Evolutionary conservation across 2,888 invertebrate species (phyloP), one percentile per base, ranked within the genome.

Genomic region (Athalia circularis): DNA sequence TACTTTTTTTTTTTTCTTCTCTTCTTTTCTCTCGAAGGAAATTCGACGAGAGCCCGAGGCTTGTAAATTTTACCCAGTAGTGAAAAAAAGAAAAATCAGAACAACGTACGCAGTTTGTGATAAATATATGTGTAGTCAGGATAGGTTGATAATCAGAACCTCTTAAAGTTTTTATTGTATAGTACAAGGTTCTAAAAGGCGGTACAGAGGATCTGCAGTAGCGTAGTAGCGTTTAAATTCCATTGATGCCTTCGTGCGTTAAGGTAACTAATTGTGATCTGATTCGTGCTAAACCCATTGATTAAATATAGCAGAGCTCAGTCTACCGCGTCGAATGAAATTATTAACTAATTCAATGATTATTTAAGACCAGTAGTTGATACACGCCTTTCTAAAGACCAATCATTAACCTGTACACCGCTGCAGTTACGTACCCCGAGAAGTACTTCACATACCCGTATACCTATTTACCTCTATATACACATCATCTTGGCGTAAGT

Each of bases 311-410:
- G 70, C 48, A 76, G 65, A 80, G 77, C 79, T 65, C 62, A 72
- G 80, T 79, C 59, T 80, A 72, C 59, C 62, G 75, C 29, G 50
- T 75, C 62, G 50, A 83, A 85, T 83, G 81, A 80, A 81, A 83
- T 81, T 80, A 64, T 79, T 75, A 77, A 59, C 79, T 79, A 84
- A 86, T 86, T 86, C 84, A 83, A 85, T 80, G 84, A 84, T 86
- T 85, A 85, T 85, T 86, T 83, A 87, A 86, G 84, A 86, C 86
- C 84, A 80, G 86, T 86, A 84, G 86, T 84, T 70, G 65, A 76
- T 77, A 78, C 74, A 65, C 61, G 65, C 79, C 78, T 79, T 50
- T 54, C 70, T 74, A 77, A 79, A 80, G 79, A 75, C 75, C 75
- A 62, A 75, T 75, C 75, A 75, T 75, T 75, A 75, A 64, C 61